Conservation (phyloP, 2,113 vertebrate species). For the Cephalopholis sonnerati region DNA sequence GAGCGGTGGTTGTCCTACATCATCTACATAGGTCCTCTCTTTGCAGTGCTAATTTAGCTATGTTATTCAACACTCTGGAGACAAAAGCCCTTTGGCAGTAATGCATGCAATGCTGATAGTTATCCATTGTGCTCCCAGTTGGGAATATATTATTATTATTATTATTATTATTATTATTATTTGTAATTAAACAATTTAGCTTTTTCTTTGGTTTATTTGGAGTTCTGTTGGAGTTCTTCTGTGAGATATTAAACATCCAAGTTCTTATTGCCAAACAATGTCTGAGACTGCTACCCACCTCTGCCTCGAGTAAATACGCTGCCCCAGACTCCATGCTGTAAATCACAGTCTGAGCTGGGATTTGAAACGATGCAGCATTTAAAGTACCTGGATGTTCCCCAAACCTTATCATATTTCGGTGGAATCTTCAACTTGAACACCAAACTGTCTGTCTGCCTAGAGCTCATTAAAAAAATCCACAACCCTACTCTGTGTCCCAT, state of each 20-base stretch:
- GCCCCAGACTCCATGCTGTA: neutral
- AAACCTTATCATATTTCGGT: neutral
- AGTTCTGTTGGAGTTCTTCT: neutral
- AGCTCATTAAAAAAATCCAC: conserved; percentile 22
- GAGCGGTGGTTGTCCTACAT: too few relatives aligned
- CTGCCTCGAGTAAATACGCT: neutral
- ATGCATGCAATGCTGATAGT: neutral
- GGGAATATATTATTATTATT: too few relatives aligned
- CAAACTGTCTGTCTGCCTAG: conserved; percentile 2
- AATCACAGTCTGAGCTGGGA: conserved; percentile 24
- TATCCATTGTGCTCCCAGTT: too few relatives aligned
- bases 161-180: neutral
- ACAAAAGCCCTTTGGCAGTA: neutral
- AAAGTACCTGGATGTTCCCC: neutral
- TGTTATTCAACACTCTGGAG: neutral
- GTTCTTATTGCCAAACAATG: neutral
- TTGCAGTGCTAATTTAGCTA: conserved; percentile 3
- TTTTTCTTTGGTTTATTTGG: neutral
- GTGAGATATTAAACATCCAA: neutral
- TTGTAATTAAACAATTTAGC: neutral
- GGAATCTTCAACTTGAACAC: neutral
- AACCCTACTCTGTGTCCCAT: neutral
- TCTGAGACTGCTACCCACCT: neutral
- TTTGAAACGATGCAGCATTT: conserved; percentile 13
- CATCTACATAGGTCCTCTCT: neutral